Evolutionary conservation across 2,113 vertebrate species (phyloP).

Genomic region (Poeciliopsis turrubarensis): DNA sequence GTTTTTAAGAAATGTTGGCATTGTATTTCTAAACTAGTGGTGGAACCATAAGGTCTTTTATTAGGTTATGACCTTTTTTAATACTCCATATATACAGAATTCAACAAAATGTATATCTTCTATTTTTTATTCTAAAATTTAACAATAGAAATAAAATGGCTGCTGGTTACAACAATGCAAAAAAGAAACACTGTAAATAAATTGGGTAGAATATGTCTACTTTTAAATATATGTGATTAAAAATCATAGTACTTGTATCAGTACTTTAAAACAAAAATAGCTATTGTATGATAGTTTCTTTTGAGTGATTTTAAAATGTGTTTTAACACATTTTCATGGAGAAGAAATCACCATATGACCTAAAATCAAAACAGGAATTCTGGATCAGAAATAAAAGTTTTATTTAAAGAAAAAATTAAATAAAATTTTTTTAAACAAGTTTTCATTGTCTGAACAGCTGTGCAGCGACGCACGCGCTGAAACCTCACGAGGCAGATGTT

Average conservation of each 20-base stretch:
- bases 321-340: background rate
- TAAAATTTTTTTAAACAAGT: background rate
- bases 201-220: background rate
- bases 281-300: no score
- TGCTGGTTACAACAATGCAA: background rate
- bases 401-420: no score
- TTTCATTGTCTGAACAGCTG: background rate
- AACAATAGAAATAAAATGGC: no score
- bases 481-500: slow-evolving; percentile 28
- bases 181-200: background rate
- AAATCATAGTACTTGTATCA: background rate
- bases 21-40: no score
- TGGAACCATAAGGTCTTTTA: no score
- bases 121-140: no score
- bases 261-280: no score
- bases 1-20: no score
- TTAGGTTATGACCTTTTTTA: no score
- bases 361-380: background rate
- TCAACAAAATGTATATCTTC: no score
- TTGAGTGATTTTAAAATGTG: no score
- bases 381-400: background rate
- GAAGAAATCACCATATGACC: background rate
- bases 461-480: background rate
- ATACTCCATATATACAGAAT: no score
- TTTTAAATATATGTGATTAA: background rate